These are phyloP conservation scores for Asbolus verrucosus DNA, from an alignment of 1,140 invertebrate species.

Conservation along the genomic window DNA sequence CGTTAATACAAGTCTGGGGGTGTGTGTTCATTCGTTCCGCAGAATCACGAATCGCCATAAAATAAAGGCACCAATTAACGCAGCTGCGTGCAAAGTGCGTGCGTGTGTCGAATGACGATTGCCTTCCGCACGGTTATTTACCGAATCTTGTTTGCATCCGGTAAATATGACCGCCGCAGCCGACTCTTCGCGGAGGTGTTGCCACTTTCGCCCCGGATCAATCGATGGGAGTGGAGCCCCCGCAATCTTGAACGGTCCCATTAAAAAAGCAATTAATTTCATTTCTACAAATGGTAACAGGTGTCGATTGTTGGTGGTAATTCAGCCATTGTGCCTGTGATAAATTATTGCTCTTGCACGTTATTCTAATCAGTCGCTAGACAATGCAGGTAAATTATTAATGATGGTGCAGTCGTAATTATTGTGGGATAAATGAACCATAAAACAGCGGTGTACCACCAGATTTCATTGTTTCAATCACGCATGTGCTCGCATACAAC, in stretches of 20 bases:
- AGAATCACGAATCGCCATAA: slow-evolving; percentile 56
- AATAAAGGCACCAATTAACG: slow-evolving; percentile 58
- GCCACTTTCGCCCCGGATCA: background rate
- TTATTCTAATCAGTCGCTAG: slow-evolving; percentile 31
- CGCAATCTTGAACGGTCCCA: background rate
- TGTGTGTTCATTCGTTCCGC: slow-evolving; percentile 48
- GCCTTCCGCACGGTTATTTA: slow-evolving; percentile 34
- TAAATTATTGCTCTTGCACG: slow-evolving; percentile 30
- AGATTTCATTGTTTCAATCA: slow-evolving; percentile 19
- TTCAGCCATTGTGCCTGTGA: slow-evolving; percentile 13
- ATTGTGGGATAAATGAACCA: slow-evolving; percentile 2
- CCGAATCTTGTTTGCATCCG: slow-evolving; percentile 30
- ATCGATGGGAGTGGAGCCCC: too few relatives aligned
- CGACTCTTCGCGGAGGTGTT: slow-evolving; percentile 11
- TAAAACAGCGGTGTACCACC: background rate
- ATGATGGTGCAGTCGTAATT: slow-evolving; percentile 20
- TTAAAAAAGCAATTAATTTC: slow-evolving; percentile 31
- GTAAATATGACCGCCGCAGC: background rate
- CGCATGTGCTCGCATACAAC: too few relatives aligned
- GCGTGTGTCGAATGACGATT: slow-evolving; percentile 55
- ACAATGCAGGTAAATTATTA: slow-evolving; percentile 35
- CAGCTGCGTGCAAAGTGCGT: slow-evolving; percentile 55
- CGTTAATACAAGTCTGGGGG: slow-evolving; percentile 50
- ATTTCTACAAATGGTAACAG: slow-evolving; percentile 24
- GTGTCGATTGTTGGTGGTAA: slow-evolving; percentile 28